Percentiles rank a stretch among this genome's conserved stretches.
These are phyloP conservation scores for Girardinichthys multiradiatus DNA, from an alignment of 2,113 vertebrate genomes.

Conservation along the genomic window DNA sequence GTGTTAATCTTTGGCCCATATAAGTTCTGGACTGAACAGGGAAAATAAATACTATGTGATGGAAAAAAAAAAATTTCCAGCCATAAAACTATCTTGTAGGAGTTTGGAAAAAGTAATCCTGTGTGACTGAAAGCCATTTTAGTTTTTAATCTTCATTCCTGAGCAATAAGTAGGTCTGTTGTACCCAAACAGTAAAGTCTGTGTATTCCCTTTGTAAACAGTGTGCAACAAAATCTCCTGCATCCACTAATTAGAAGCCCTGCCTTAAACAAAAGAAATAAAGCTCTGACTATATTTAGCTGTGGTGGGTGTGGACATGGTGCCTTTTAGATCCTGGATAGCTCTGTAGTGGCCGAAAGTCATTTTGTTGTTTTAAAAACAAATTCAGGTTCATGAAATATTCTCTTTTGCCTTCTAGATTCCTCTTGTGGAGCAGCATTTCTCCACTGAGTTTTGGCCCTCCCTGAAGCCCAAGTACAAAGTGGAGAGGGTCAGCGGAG, in stretches of 20 bases:
- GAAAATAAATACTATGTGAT: slow-evolving; percentile 20
- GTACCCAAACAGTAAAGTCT: not conserved
- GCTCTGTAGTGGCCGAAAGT: not conserved
- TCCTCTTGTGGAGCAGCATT: slow-evolving; percentile 93
- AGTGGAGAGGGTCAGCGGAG: slow-evolving; percentile 89
- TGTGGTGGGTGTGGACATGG: not conserved
- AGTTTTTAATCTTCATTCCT: slow-evolving; percentile 10
- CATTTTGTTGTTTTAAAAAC: not conserved
- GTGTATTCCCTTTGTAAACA: slow-evolving; percentile 12
- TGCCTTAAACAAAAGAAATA: slow-evolving; percentile 7
- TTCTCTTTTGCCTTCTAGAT: slow-evolving; percentile 76
- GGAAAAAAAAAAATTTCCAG: slow-evolving; percentile 28
- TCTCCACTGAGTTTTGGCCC: slow-evolving; percentile 84
- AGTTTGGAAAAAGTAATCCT: not conserved
- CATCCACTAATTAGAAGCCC: slow-evolving; percentile 24
- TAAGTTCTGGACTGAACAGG: not conserved
- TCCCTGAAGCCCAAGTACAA: slow-evolving; percentile 85
- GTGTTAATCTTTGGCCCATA: slow-evolving; percentile 35
- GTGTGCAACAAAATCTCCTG: not conserved
- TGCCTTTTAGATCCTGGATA: not conserved
- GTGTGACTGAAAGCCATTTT: slow-evolving; percentile 8
- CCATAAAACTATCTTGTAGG: slow-evolving; percentile 6
- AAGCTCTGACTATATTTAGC: slow-evolving; percentile 1
- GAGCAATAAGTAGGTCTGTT: not conserved
- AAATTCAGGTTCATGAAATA: not conserved